Conservation (phyloP, 2,888 invertebrate genomes). For the Petrolisthes manimaculis region DNA sequence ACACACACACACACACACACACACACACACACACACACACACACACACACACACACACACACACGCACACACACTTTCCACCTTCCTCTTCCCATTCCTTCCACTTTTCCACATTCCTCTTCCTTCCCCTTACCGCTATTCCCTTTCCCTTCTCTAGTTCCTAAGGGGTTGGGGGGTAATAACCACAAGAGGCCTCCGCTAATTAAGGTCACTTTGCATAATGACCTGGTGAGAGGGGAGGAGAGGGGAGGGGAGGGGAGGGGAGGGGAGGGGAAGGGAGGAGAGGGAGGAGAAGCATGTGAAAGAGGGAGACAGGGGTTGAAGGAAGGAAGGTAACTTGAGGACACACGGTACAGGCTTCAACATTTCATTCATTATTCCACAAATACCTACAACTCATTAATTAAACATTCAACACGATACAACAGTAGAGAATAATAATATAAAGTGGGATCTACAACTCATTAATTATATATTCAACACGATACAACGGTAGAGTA, state of each 20-base stretch:
- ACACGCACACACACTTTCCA: neutral
- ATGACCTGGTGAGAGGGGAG: neutral
- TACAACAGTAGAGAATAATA: too few species aligned
- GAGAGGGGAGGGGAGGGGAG: neutral
- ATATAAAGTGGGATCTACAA: too few species aligned
- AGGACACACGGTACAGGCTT: too few species aligned
- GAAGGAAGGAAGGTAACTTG: neutral
- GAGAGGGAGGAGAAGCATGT: neutral
- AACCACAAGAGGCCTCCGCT: neutral
- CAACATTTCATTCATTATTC: too few species aligned
- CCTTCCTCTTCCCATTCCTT: neutral
- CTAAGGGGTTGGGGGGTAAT: neutral
- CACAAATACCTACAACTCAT: too few species aligned
- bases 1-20: too few species aligned
- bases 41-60: too few species aligned
- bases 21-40: too few species aligned
- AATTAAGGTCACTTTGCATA: constrained; percentile 14
- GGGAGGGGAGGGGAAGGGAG: neutral
- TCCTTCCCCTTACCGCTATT: neutral
- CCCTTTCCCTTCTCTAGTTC: neutral
- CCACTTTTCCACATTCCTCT: neutral
- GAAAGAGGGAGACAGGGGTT: neutral
- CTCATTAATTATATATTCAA: too few species aligned
- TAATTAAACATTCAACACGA: too few species aligned
- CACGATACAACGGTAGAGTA: too few species aligned